A percentile compares a stretch with the other conserved stretches of the same genome.
phyloP scores from a whole-genome alignment of 1,140 invertebrate genomes.

The Eupristina koningsbergeri region DNA sequence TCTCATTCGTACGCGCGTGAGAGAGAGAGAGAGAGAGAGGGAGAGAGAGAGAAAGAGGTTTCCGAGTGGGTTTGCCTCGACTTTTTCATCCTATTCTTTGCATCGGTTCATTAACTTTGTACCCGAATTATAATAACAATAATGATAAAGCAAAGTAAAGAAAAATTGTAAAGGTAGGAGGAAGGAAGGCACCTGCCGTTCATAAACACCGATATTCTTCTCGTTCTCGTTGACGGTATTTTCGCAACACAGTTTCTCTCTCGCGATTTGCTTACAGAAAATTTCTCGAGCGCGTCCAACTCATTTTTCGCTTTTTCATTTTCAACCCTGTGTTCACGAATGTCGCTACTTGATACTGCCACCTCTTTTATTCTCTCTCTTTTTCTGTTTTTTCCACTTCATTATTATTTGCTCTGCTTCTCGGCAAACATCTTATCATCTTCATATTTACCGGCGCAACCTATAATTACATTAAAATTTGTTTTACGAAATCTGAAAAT shows the following conservation, averaged over 20 bases:
- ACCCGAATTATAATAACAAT: slow-evolving; percentile 50
- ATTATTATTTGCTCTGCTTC: slow-evolving; percentile 19
- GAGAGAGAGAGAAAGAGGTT: too few relatives aligned
- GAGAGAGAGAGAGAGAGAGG: slow-evolving; percentile 2
- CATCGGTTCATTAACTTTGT: slow-evolving; percentile 26
- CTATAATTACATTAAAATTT: slow-evolving; percentile 52
- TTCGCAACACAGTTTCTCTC: slow-evolving; percentile 17
- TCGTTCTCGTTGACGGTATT: slow-evolving; percentile 7
- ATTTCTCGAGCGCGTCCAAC: slow-evolving; percentile 8
- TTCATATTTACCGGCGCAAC: slow-evolving; percentile 36
- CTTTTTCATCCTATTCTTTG: slow-evolving; percentile 28
- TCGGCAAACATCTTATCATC: slow-evolving; percentile 29
- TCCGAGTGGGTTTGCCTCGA: too few relatives aligned
- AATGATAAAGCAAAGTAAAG: slow-evolving; percentile 33
- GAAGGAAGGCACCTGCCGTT: slow-evolving; percentile 32
- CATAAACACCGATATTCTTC: slow-evolving; percentile 1
- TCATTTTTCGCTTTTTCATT: slow-evolving; percentile 20
- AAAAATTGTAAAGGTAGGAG: not conserved
- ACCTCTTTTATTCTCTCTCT: not conserved
- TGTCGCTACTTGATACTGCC: slow-evolving; percentile 42
- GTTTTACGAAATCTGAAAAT: slow-evolving; percentile 43
- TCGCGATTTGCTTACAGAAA: not conserved
- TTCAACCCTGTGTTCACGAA: slow-evolving; percentile 23
- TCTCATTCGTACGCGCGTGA: not conserved
- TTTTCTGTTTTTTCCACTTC: not conserved